phyloP scores from a whole-genome alignment of 2,113 vertebrate species.

The Protomyctophum bolini region DNA sequence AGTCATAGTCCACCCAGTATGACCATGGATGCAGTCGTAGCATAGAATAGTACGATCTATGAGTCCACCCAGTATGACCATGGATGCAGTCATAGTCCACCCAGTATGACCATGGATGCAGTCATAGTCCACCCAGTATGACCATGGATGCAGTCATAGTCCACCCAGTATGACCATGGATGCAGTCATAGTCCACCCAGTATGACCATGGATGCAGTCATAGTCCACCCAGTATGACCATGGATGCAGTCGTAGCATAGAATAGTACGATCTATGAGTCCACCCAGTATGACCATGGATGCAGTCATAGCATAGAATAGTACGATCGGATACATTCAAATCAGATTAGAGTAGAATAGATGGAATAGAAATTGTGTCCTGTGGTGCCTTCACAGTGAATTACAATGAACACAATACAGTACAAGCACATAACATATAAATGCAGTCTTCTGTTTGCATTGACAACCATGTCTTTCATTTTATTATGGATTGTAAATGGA shows the following conservation, averaged over 20 bases:
- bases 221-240: constrained; percentile 51
- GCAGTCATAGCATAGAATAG: neutral
- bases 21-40: neutral
- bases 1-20: constrained; percentile 60
- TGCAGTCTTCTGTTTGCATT: too few species aligned
- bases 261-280: constrained; percentile 52
- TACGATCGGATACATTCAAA: too few species aligned
- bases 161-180: constrained; percentile 1
- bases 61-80: constrained; percentile 51
- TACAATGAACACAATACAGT: too few species aligned
- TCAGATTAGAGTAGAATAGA: too few species aligned
- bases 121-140: neutral
- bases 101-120: neutral
- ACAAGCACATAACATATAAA: too few species aligned
- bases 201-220: too few species aligned
- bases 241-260: neutral
- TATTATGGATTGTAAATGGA: too few species aligned
- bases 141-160: neutral
- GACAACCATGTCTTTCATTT: too few species aligned
- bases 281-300: neutral
- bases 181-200: too few species aligned
- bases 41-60: too few species aligned
- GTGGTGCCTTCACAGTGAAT: too few species aligned
- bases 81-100: neutral
- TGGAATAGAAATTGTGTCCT: too few species aligned